Evolutionary conservation across 1,140 invertebrate species (phyloP).

Genomic region (Oreohelix idahoensis): DNA sequence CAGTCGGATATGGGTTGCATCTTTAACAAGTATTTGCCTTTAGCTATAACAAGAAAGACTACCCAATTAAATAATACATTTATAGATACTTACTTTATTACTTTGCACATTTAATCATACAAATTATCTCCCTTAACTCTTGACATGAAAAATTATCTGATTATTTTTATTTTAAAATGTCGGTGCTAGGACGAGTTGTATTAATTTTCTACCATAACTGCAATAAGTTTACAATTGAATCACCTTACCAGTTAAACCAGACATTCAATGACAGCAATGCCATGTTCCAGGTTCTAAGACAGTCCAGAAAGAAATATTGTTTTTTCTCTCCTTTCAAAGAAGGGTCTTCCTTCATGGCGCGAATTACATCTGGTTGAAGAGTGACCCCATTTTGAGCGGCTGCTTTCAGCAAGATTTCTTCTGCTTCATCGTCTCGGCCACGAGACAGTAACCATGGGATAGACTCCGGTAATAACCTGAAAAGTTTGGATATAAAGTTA

Average conservation of each 20-base stretch:
- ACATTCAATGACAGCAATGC: conserved; percentile 55
- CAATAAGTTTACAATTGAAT: no score
- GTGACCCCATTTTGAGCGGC: conserved; percentile 56
- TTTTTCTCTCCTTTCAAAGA: background rate
- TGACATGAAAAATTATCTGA: no score
- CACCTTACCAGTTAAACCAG: conserved; percentile 61
- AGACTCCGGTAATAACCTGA: conserved; percentile 65
- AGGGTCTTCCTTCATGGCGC: conserved; percentile 38
- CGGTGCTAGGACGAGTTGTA: no score
- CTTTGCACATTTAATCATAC: no score
- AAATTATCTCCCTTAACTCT: background rate
- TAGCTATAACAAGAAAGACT: no score
- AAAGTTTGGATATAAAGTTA: background rate
- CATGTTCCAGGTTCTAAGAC: conserved; percentile 49
- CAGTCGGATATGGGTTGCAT: no score
- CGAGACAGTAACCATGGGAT: conserved; percentile 63
- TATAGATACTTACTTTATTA: no score
- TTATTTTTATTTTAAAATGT: no score
- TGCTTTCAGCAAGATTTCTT: conserved; percentile 50
- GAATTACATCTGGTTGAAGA: conserved; percentile 44
- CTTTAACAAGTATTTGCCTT: no score
- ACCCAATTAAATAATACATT: no score
- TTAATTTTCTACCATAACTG: no score
- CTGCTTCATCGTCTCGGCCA: conserved; percentile 54
- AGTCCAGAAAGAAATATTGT: conserved; percentile 52